phyloP scores from a whole-genome alignment of 1,140 invertebrate genomes.

The Nebria ingens region DNA sequence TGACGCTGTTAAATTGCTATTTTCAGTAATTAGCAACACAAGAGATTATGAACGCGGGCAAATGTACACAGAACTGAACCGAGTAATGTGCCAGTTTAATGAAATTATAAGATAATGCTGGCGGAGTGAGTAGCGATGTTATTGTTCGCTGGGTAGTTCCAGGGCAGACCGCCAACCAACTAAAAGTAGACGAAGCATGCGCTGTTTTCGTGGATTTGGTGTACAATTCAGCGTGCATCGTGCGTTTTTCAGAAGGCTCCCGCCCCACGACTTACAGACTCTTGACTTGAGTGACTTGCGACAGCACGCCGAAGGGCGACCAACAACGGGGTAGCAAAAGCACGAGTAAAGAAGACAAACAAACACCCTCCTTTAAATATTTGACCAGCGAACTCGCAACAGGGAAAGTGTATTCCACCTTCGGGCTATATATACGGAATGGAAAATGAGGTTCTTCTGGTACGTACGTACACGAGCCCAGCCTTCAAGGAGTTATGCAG shows the following conservation, averaged over 20 bases:
- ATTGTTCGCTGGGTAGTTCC: neutral
- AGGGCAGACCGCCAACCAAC: too few relatives aligned
- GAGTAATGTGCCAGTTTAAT: neutral
- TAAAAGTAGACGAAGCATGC: too few relatives aligned
- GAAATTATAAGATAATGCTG: slow-evolving; percentile 6
- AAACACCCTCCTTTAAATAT: slow-evolving; percentile 8
- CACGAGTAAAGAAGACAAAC: slow-evolving; percentile 8
- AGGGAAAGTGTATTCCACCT: neutral
- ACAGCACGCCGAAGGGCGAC: neutral
- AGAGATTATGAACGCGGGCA: neutral
- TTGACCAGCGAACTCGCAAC: neutral
- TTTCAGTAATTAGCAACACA: slow-evolving; percentile 8
- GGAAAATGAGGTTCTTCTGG: neutral
- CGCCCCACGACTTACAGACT: too few relatives aligned
- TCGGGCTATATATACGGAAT: neutral
- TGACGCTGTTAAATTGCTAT: slow-evolving; percentile 7
- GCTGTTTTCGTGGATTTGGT: too few relatives aligned
- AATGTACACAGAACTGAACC: neutral
- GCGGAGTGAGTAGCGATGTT: neutral
- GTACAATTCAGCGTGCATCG: too few relatives aligned
- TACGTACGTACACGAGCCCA: too few relatives aligned
- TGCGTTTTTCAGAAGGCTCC: too few relatives aligned
- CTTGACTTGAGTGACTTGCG: neutral
- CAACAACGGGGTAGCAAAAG: slow-evolving; percentile 5
- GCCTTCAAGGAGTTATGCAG: slow-evolving; percentile 7